Evolutionary conservation across 2,113 vertebrate genomes (phyloP).

Genomic region (Microtus pennsylvanicus): DNA sequence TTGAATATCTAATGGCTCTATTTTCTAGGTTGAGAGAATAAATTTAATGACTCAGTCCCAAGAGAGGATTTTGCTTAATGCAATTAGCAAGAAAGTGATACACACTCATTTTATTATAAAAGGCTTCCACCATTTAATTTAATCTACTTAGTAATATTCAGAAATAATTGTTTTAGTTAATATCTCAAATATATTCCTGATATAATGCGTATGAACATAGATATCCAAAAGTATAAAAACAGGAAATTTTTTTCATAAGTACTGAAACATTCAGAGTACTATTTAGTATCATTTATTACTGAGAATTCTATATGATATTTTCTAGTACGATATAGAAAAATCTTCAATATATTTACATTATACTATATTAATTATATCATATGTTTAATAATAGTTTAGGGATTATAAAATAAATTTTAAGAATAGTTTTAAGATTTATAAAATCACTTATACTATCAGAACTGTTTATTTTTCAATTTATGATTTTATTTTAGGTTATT

Average conservation of each 20-base stretch:
- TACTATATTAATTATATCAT: no score
- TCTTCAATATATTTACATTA: not conserved
- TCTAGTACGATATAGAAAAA: not conserved
- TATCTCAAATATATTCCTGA: not conserved
- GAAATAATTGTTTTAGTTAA: not conserved
- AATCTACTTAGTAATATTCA: constrained; percentile 23
- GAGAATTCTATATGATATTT: not conserved
- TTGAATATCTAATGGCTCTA: constrained; percentile 47
- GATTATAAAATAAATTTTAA: no score
- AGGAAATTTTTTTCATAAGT: not conserved
- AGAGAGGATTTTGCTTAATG: constrained; percentile 60
- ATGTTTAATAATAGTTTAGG: not conserved
- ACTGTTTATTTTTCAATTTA: not conserved
- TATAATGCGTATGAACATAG: not conserved
- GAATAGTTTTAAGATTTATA: not conserved
- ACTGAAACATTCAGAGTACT: not conserved
- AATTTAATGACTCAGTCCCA: constrained; percentile 57
- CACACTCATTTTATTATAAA: constrained; percentile 56
- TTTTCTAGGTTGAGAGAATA: constrained; percentile 55
- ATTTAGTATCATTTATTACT: not conserved
- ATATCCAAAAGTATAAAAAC: not conserved
- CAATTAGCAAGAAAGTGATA: constrained; percentile 55
- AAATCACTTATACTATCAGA: not conserved
- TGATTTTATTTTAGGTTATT: not conserved
- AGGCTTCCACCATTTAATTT: constrained; percentile 7